A percentile compares a stretch with the other conserved stretches of the same genome.
Conservation (phyloP, 2,888 invertebrate species). For the Phragmatobia fuliginosa region DNA sequence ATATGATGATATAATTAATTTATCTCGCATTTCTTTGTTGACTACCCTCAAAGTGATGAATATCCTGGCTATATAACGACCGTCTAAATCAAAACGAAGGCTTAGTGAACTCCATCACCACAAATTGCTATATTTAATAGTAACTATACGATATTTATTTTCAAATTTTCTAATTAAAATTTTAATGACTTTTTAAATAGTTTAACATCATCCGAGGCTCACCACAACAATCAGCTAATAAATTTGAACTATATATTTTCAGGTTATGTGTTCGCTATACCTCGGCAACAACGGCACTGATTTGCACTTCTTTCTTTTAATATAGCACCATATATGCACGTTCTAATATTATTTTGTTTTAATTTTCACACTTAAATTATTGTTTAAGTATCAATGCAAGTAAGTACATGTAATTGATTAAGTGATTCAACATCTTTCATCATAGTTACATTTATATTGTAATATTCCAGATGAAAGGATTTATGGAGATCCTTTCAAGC, state of each 20-base stretch:
- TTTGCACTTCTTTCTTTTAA: constrained; percentile 46
- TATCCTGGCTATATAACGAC: background rate
- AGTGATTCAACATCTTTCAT: background rate
- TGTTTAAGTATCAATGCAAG: constrained; percentile 19
- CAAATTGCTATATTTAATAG: background rate
- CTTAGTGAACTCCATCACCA: background rate
- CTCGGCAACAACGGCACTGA: constrained; percentile 59
- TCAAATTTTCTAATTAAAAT: no score
- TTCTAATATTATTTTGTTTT: constrained; percentile 29
- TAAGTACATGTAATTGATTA: constrained; percentile 13
- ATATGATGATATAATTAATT: background rate
- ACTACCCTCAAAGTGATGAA: no score
- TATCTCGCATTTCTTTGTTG: background rate
- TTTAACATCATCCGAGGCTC: background rate
- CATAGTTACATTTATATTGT: constrained; percentile 14
- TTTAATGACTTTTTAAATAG: no score
- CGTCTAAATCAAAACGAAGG: background rate
- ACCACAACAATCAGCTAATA: background rate
- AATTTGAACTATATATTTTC: constrained; percentile 51
- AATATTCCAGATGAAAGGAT: constrained; percentile 41
- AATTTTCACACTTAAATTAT: background rate
- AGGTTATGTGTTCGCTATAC: constrained; percentile 76
- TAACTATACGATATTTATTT: background rate
- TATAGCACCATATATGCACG: constrained; percentile 46
- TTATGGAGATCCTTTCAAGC: constrained; percentile 39